Conservation (phyloP, 2,888 invertebrate species). For the Altica lythri region DNA sequence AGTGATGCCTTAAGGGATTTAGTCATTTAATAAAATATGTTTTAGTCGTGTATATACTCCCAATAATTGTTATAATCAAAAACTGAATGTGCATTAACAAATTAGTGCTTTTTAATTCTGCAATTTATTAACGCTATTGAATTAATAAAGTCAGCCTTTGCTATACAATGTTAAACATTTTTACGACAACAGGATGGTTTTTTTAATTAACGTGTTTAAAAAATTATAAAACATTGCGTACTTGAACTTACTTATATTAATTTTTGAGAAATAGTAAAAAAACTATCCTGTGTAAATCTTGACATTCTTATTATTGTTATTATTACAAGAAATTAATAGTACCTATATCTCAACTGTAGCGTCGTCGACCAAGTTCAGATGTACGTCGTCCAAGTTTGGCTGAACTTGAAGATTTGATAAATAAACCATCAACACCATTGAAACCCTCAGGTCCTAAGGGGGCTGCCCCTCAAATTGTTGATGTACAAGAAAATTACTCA, state of each 20-base stretch:
- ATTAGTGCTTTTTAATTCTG: constrained; percentile 29
- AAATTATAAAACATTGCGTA: too few relatives aligned
- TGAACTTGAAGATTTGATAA: constrained; percentile 87
- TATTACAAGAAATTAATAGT: too few relatives aligned
- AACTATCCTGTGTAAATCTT: constrained; percentile 1
- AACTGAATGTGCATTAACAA: constrained; percentile 27
- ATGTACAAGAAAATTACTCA: constrained; percentile 93
- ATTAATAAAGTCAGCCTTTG: constrained; percentile 13
- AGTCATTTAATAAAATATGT: too few relatives aligned
- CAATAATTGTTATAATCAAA: constrained; percentile 32
- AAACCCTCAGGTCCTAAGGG: constrained; percentile 79
- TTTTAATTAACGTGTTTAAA: too few relatives aligned
- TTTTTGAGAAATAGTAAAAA: background rate
- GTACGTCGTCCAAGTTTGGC: constrained; percentile 87
- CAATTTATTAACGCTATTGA: too few relatives aligned
- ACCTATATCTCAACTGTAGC: constrained; percentile 57
- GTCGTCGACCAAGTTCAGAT: constrained; percentile 88
- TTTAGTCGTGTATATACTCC: constrained; percentile 42
- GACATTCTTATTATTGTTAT: too few relatives aligned
- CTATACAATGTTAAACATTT: constrained; percentile 19
- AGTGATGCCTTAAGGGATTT: too few relatives aligned
- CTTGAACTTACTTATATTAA: too few relatives aligned
- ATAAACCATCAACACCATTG: constrained; percentile 89
- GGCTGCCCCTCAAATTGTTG: constrained; percentile 83
- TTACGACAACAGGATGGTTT: constrained; percentile 4